Conservation (phyloP, 2,797 vertebrate species). For the Dromococcyx pavoninus region DNA sequence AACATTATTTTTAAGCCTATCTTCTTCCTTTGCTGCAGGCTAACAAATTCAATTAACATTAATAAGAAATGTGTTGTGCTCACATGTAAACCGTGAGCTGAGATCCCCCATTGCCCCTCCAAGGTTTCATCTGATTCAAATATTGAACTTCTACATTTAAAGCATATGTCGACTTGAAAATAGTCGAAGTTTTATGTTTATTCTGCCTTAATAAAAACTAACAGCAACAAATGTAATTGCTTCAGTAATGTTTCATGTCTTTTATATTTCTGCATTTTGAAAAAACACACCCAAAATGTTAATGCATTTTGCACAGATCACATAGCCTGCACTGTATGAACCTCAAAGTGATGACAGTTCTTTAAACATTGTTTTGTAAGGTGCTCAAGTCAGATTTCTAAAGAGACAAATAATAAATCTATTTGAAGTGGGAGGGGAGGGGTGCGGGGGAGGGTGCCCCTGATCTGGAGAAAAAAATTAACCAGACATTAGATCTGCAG, state of each 20-base stretch:
- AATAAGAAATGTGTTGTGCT: conserved; percentile 32
- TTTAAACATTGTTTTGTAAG: conserved; percentile 56
- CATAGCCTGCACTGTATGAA: conserved; percentile 32
- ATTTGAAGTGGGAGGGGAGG: too few relatives aligned
- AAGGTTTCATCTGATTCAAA: background rate
- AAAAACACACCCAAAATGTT: conserved; percentile 13
- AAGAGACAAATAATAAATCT: conserved; percentile 51
- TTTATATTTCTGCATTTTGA: conserved; percentile 48
- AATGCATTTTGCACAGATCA: conserved; percentile 37
- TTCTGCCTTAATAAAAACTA: conserved; percentile 12
- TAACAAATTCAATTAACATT: conserved; percentile 51
- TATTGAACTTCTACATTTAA: conserved; percentile 1
- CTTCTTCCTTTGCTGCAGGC: conserved; percentile 18
- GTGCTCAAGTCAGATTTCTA: conserved; percentile 53
- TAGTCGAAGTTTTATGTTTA: conserved; percentile 1
- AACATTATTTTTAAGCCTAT: conserved; percentile 11
- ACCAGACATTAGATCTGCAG: conserved; percentile 41
- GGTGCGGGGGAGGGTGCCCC: background rate
- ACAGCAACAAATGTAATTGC: conserved; percentile 55
- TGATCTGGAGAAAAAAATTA: conserved; percentile 20
- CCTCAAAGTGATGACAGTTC: conserved; percentile 47
- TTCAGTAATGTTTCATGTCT: conserved; percentile 48
- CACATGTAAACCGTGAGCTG: background rate
- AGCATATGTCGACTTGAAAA: conserved; percentile 14
- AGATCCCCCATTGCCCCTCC: background rate